Conservation (phyloP, 2,888 invertebrate species). For the Cabera pusaria region DNA sequence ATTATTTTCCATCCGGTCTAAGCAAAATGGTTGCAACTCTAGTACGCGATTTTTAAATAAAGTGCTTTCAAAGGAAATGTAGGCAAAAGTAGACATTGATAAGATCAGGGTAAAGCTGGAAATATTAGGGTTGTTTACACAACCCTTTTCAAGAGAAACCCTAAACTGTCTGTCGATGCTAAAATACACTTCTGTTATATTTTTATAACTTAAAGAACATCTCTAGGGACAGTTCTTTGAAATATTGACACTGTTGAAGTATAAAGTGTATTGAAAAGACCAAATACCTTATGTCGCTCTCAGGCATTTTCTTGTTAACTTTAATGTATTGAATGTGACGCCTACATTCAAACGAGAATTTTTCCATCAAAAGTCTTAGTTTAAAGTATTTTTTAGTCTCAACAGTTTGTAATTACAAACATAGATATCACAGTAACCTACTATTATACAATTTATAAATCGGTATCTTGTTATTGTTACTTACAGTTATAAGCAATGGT, state of each 20-base stretch:
- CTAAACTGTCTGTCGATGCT: conserved; percentile 30
- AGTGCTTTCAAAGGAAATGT: conserved; percentile 11
- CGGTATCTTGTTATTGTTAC: too few relatives aligned
- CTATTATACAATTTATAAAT: too few relatives aligned
- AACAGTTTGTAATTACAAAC: too few relatives aligned
- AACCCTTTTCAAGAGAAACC: conserved; percentile 45
- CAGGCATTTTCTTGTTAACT: too few relatives aligned
- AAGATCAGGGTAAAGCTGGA: conserved; percentile 37
- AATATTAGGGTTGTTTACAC: conserved; percentile 37
- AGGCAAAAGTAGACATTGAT: conserved; percentile 38
- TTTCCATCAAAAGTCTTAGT: too few relatives aligned
- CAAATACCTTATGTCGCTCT: too few relatives aligned
- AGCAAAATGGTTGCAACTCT: conserved; percentile 2
- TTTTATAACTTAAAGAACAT: conserved; percentile 13
- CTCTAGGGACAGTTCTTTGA: conserved; percentile 10
- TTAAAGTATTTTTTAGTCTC: too few relatives aligned
- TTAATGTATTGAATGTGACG: too few relatives aligned
- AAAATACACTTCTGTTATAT: conserved; percentile 20
- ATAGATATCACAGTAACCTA: too few relatives aligned
- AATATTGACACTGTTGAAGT: conserved; percentile 17
- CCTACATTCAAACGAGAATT: too few relatives aligned
- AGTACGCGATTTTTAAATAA: conserved; percentile 5
- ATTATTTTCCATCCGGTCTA: too few relatives aligned
- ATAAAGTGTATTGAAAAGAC: conserved; percentile 3
- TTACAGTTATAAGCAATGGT: too few relatives aligned